These are phyloP conservation scores for Siniperca chuatsi DNA, from an alignment of 2,113 vertebrate genomes.

Conservation along the genomic window DNA sequence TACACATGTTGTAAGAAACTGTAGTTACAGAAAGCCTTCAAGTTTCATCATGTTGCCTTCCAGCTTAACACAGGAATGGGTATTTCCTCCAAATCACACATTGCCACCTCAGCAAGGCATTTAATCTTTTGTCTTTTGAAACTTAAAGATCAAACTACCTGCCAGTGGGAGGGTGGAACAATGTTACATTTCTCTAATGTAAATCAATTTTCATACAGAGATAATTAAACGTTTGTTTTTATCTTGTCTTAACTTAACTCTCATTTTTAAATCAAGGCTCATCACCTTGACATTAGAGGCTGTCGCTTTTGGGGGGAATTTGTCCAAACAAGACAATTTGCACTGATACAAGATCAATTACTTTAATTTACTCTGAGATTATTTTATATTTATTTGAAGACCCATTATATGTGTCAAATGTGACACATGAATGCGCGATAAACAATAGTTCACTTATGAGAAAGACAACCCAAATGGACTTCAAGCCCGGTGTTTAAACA, in stretches of 20 bases:
- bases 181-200: not conserved
- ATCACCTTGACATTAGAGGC: not conserved
- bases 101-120: not conserved
- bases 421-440: not conserved
- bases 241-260: not conserved
- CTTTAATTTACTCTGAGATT: not conserved
- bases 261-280: not conserved
- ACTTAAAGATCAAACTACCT: not conserved
- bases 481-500: not conserved
- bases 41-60: not conserved
- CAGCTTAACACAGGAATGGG: not conserved
- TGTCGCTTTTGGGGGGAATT: not conserved
- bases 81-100: not conserved
- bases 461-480: conserved; percentile 10
- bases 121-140: conserved; percentile 13
- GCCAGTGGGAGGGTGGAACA: not conserved
- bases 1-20: not conserved
- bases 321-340: not conserved
- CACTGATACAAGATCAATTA: not conserved
- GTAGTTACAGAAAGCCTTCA: not conserved
- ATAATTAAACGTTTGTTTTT: not conserved
- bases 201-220: not conserved
- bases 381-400: not conserved
- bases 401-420: not conserved
- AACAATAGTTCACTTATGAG: not conserved